Conservation (phyloP, 2,113 vertebrate species). For the Daphoenositta chrysoptera region DNA sequence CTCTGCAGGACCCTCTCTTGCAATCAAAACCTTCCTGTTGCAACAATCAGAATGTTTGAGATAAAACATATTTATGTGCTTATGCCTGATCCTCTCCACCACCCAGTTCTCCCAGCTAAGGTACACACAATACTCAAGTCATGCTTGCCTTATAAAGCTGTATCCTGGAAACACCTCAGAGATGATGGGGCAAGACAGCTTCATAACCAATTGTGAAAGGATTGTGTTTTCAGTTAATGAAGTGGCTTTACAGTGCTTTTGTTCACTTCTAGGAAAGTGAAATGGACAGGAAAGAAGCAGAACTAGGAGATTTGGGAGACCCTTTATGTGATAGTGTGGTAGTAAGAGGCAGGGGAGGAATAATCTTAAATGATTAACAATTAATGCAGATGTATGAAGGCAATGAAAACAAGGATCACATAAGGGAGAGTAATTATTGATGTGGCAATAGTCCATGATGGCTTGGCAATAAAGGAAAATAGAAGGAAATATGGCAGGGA, state of each 20-base stretch:
- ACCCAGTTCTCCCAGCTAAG: neutral
- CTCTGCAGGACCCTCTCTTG: neutral
- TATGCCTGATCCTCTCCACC: neutral
- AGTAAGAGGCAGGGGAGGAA: neutral
- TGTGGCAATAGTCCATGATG: neutral
- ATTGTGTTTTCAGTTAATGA: neutral
- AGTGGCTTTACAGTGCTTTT: neutral
- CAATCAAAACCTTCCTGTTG: accelerated
- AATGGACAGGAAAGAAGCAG: neutral
- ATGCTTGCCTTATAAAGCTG: neutral
- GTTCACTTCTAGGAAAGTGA: neutral
- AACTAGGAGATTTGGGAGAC: neutral
- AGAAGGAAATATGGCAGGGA: neutral
- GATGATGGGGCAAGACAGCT: neutral
- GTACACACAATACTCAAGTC: neutral
- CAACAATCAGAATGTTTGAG: neutral
- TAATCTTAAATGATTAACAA: neutral
- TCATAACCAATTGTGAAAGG: neutral
- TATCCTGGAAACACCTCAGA: neutral
- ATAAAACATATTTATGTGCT: neutral
- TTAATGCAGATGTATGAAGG: neutral
- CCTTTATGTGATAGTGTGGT: neutral
- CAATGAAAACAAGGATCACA: neutral
- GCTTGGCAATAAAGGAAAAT: neutral
- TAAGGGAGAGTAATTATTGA: neutral